Conservation (phyloP, 2,113 vertebrate genomes). For the Euleptes europaea region DNA sequence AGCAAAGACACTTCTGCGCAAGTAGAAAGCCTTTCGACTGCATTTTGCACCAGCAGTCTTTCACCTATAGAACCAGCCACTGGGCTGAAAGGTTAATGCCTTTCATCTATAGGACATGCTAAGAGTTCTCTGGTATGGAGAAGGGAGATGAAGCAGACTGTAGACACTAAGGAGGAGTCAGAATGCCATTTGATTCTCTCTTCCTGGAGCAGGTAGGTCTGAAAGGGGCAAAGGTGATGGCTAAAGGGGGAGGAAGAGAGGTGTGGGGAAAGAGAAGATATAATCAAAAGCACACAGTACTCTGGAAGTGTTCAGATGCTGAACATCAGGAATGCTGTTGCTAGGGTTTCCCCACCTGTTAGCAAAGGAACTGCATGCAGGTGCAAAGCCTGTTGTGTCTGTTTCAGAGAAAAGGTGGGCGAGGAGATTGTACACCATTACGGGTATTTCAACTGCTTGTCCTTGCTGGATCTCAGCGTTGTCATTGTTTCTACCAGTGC, state of each 20-base stretch:
- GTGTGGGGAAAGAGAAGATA: neutral
- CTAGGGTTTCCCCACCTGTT: neutral
- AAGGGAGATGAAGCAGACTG: neutral
- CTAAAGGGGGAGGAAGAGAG: neutral
- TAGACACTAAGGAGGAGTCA: neutral
- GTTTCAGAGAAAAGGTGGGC: neutral
- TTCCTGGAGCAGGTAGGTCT: accelerated
- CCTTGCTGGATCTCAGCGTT: neutral
- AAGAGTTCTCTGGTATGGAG: neutral
- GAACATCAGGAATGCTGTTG: neutral
- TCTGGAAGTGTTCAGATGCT: neutral
- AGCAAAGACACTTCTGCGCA: neutral
- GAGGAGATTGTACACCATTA: neutral
- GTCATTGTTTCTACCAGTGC: no score
- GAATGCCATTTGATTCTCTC: neutral
- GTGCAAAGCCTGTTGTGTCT: neutral
- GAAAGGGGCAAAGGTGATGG: accelerated
- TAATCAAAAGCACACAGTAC: neutral
- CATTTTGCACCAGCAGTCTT: neutral
- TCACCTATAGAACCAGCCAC: neutral
- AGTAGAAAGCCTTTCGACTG: neutral
- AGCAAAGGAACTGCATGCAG: neutral
- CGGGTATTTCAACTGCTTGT: neutral
- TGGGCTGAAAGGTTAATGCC: neutral
- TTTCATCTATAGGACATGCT: neutral